Evolutionary conservation across 2,888 invertebrate genomes (phyloP).

Genomic region (Eupithecia inturbata): DNA sequence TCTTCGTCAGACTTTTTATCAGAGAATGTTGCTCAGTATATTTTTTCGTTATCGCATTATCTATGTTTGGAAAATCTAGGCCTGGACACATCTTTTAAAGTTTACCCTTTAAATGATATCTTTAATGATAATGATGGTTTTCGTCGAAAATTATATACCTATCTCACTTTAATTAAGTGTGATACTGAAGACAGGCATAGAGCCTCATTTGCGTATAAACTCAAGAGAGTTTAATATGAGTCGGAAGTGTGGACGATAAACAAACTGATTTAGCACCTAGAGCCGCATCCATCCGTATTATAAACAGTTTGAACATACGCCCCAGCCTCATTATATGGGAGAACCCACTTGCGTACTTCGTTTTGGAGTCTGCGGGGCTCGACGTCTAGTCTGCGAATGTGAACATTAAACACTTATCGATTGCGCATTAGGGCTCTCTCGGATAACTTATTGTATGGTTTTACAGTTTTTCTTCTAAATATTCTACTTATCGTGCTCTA

Average conservation of each 20-base stretch:
- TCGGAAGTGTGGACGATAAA: conserved; percentile 4
- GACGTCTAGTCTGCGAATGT: conserved; percentile 32
- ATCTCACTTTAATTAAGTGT: not conserved
- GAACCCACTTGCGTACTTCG: conserved; percentile 34
- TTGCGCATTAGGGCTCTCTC: conserved; percentile 16
- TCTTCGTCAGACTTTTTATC: conserved; percentile 17
- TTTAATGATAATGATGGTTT: not conserved
- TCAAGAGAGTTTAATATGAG: not conserved
- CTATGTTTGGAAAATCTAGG: not conserved
- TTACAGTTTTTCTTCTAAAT: not conserved
- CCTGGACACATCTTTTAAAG: not conserved
- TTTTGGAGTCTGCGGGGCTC: conserved; percentile 38
- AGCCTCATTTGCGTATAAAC: conserved; percentile 8
- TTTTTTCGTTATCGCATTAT: not conserved
- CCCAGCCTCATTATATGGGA: conserved; percentile 37
- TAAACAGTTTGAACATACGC: conserved; percentile 7
- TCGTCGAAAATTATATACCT: not conserved
- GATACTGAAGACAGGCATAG: not conserved
- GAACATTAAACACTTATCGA: conserved; percentile 31
- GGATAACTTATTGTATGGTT: not conserved
- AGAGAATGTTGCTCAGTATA: conserved; percentile 5
- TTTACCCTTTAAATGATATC: not conserved
- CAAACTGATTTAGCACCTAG: not conserved
- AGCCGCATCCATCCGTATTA: conserved; percentile 7
- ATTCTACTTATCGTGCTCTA: not conserved